A percentile compares a stretch with the other conserved stretches of the same genome.
These are phyloP conservation scores for Ceratothoa steindachneri DNA, from an alignment of 2,888 invertebrate species.

Conservation along the genomic window DNA sequence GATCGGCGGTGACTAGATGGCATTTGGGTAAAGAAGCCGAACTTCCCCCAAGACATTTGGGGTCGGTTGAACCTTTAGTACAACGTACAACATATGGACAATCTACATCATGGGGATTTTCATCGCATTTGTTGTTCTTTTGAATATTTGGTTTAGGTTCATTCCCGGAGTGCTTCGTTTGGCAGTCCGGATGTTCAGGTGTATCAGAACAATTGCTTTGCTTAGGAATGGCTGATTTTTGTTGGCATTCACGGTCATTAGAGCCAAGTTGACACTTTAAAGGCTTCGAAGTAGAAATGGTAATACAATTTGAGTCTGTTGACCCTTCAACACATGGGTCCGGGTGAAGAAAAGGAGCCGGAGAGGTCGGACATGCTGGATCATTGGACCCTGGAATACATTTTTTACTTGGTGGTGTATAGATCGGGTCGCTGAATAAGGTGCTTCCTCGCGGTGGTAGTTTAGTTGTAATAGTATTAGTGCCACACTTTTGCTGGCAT, in stretches of 20 bases:
- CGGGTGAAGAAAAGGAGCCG: not conserved
- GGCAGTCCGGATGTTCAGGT: no score
- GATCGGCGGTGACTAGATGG: constrained; percentile 29
- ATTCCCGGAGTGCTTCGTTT: no score
- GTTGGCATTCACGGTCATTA: constrained; percentile 8
- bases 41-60: constrained; percentile 23
- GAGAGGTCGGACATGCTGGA: constrained; percentile 14
- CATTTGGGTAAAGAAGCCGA: constrained; percentile 21
- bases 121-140: no score
- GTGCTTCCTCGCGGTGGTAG: constrained; percentile 31
- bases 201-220: no score
- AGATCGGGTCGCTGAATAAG: constrained; percentile 35
- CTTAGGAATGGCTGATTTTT: no score
- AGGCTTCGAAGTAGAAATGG: not conserved
- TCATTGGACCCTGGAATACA: constrained; percentile 22
- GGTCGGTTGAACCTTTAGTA: constrained; percentile 28
- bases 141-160: no score
- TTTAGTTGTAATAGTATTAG: constrained; percentile 17
- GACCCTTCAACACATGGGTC: constrained; percentile 27
- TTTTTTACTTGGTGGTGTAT: constrained; percentile 3
- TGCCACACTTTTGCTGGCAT: constrained; percentile 46
- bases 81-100: no score
- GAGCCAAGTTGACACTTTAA: not conserved
- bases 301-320: constrained; percentile 25
- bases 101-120: no score